These are phyloP conservation scores for Harpagus bidentatus DNA, from an alignment of 2,113 vertebrate species.

Conservation along the genomic window DNA sequence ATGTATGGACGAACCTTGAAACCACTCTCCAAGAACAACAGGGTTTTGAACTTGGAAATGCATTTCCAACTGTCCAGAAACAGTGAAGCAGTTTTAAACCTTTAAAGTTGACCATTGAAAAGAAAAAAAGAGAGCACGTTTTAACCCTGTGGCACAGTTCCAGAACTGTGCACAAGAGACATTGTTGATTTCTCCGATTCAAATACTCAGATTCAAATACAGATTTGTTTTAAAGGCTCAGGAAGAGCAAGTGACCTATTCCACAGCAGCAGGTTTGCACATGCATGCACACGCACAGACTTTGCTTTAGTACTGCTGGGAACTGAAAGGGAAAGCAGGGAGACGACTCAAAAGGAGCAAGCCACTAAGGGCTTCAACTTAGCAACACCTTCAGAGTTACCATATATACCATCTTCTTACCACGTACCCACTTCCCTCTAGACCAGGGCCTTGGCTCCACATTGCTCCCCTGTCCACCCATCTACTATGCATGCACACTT, in stretches of 20 bases:
- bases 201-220: background rate
- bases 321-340: background rate
- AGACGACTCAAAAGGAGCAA: background rate
- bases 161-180: background rate
- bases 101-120: background rate
- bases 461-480: background rate
- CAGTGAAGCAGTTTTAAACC: background rate
- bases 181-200: background rate
- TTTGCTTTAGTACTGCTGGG: background rate
- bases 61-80: background rate
- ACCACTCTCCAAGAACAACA: background rate
- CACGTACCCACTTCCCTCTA: background rate
- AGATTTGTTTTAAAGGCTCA: background rate
- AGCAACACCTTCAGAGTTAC: background rate
- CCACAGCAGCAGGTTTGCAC: background rate
- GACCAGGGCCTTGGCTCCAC: background rate
- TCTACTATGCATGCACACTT: rapidly evolving
- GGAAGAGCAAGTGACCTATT: background rate
- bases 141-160: background rate
- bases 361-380: background rate
- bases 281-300: rapidly evolving
- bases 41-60: background rate
- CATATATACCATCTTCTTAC: background rate
- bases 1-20: background rate
- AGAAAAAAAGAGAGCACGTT: rapidly evolving